Evolutionary conservation across 2,797 vertebrate genomes (phyloP).

Genomic region (Gouania willdenowi): DNA sequence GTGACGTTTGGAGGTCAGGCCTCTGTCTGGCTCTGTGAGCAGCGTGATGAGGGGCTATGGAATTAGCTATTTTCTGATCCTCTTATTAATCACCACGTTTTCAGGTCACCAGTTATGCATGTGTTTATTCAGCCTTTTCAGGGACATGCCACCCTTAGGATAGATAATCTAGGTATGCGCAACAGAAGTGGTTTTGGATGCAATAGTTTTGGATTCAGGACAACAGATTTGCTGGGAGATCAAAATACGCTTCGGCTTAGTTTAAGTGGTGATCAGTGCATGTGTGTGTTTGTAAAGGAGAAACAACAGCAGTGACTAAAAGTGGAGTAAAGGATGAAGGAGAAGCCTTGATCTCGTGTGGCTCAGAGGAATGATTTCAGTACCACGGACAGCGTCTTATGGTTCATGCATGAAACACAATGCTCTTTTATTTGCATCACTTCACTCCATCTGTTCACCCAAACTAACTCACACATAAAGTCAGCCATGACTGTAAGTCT

Average conservation of each 20-base stretch:
- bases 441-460: slow-evolving; percentile 21
- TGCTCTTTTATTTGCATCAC: slow-evolving; percentile 33
- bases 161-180: slow-evolving; percentile 54
- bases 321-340: slow-evolving; percentile 38
- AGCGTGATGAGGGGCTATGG: slow-evolving; percentile 24
- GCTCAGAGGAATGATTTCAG: slow-evolving; percentile 53
- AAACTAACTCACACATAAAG: slow-evolving; percentile 1
- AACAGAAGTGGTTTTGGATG: slow-evolving; percentile 54
- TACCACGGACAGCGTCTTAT: slow-evolving; percentile 61
- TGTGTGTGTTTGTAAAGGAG: background rate
- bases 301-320: background rate
- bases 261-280: slow-evolving; percentile 8
- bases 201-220: slow-evolving; percentile 38
- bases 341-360: slow-evolving; percentile 21
- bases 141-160: slow-evolving; percentile 42
- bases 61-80: slow-evolving; percentile 45
- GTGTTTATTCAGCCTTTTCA: slow-evolving; percentile 45
- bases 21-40: slow-evolving; percentile 44
- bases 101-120: slow-evolving; percentile 35
- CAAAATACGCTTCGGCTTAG: slow-evolving; percentile 40
- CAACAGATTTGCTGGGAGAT: slow-evolving; percentile 48
- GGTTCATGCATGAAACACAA: slow-evolving; percentile 19
- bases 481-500: slow-evolving; percentile 9
- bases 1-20: slow-evolving; percentile 65
- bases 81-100: slow-evolving; percentile 41